A percentile compares a stretch with the other conserved stretches of the same genome.
Conservation (phyloP, 2,113 vertebrate genomes). For the Lonchura striata region DNA sequence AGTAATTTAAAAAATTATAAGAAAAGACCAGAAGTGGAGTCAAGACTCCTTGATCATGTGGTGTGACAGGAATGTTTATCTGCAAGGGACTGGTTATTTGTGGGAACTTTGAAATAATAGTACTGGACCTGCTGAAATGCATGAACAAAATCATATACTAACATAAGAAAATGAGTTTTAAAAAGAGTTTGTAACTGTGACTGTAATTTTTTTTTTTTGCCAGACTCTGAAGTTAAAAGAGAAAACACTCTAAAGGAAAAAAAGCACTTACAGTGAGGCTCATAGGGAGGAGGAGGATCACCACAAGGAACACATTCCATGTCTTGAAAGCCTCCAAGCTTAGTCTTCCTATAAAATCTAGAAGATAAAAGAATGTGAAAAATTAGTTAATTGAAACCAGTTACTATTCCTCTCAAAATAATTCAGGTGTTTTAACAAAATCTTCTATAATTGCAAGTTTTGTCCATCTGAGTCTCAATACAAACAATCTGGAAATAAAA, state of each 20-base stretch:
- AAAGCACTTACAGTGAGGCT: constrained; percentile 91
- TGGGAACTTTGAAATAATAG: neutral
- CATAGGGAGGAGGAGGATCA: constrained; percentile 91
- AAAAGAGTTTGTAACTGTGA: neutral
- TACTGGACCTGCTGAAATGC: neutral
- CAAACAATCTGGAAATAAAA: neutral
- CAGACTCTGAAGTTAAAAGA: neutral
- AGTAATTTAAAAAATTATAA: neutral
- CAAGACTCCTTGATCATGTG: neutral
- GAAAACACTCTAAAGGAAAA: neutral
- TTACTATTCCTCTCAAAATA: neutral
- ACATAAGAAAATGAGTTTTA: neutral
- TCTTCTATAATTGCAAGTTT: neutral
- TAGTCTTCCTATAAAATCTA: constrained; percentile 97
- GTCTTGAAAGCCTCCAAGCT: constrained; percentile 95
- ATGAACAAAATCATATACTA: neutral
- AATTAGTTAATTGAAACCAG: neutral
- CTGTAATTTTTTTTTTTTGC: neutral
- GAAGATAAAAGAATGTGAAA: constrained; percentile 7
- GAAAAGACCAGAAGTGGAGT: neutral
- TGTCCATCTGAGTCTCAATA: neutral
- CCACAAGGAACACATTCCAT: constrained; percentile 97
- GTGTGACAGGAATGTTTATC: neutral
- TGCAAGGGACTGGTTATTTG: neutral
- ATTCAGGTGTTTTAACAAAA: neutral